Evolutionary conservation across 2,797 vertebrate species (phyloP).

Genomic region (Ciconia nigra): DNA sequence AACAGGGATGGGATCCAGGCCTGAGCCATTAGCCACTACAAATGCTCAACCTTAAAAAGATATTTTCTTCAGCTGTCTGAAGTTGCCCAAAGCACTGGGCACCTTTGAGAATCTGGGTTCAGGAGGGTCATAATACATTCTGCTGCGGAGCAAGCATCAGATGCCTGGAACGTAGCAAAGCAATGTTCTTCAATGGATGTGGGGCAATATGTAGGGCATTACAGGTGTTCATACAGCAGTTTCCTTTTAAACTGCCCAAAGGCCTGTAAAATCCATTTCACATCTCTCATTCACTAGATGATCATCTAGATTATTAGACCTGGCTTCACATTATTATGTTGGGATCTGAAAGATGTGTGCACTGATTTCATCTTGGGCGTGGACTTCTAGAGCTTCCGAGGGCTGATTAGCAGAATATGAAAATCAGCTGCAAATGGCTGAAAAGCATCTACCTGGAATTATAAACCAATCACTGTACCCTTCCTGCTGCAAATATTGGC

Average conservation of each 20-base stretch:
- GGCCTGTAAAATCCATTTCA: not conserved
- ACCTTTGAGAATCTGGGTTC: not conserved
- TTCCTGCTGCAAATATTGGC: not conserved
- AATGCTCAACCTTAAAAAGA: not conserved
- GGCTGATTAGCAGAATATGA: not conserved
- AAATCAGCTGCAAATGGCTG: not conserved
- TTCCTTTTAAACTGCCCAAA: not conserved
- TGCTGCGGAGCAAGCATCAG: not conserved
- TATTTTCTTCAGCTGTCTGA: not conserved
- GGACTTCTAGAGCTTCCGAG: not conserved
- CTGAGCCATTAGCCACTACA: not conserved
- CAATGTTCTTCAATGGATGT: not conserved
- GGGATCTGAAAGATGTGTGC: not conserved
- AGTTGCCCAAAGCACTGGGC: not conserved
- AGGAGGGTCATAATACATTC: not conserved
- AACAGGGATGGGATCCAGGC: not conserved
- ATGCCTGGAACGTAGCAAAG: not conserved
- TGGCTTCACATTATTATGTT: not conserved
- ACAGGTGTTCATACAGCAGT: not conserved
- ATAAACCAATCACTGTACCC: not conserved
- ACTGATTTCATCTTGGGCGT: not conserved
- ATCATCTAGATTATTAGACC: not conserved
- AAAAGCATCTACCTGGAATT: not conserved
- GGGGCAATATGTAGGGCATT: not conserved
- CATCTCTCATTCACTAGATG: not conserved